Conservation (phyloP, 2,888 invertebrate species). For the Cheiracanthium punctorium region DNA sequence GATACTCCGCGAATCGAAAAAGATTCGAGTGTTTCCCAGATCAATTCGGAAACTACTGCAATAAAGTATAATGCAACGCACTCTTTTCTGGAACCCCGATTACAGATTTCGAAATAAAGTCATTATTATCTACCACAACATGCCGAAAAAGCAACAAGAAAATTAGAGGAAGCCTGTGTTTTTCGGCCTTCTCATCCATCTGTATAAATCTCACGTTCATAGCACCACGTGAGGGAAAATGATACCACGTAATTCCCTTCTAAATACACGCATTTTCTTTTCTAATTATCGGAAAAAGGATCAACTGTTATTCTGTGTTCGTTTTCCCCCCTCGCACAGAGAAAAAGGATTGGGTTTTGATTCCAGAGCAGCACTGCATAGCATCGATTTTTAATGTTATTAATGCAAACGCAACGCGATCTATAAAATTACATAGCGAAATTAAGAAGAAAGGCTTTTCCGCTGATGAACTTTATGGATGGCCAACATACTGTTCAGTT, state of each 20-base stretch:
- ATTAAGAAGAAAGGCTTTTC: too few relatives aligned
- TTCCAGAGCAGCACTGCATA: neutral
- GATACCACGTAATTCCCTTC: conserved; percentile 51
- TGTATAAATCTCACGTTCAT: conserved; percentile 49
- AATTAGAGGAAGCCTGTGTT: neutral
- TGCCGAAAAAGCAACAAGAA: neutral
- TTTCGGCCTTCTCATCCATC: conserved; percentile 1
- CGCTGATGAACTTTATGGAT: too few relatives aligned
- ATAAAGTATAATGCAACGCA: too few relatives aligned
- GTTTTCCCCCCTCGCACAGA: neutral
- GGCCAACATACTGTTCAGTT: too few relatives aligned
- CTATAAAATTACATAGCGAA: too few relatives aligned
- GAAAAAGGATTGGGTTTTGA: neutral
- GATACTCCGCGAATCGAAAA: too few relatives aligned
- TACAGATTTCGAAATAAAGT: neutral
- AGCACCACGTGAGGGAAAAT: conserved; percentile 16
- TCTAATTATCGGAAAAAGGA: conserved; percentile 68
- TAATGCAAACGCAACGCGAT: too few relatives aligned
- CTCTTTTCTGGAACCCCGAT: too few relatives aligned
- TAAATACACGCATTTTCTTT: conserved; percentile 58
- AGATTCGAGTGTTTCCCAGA: too few relatives aligned
- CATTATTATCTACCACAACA: neutral
- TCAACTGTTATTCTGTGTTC: conserved; percentile 43
- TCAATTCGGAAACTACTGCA: too few relatives aligned
- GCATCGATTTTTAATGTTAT: neutral